Conservation (phyloP, 2,888 invertebrate genomes). For the Oasisia sp. region DNA sequence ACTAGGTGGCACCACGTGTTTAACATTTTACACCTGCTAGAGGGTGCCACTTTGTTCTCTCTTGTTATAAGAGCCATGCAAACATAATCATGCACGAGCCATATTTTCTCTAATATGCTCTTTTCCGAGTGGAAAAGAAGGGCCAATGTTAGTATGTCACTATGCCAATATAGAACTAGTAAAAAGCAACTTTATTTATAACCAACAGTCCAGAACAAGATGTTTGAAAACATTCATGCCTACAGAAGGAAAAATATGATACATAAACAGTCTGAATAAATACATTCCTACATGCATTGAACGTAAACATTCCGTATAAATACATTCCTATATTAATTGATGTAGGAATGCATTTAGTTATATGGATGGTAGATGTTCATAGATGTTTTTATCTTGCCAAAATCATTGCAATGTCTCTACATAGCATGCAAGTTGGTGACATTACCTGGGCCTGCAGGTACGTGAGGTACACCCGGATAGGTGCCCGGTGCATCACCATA, state of each 20-base stretch:
- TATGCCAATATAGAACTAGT: not conserved
- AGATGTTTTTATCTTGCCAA: not conserved
- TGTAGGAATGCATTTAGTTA: no score
- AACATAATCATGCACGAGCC: not conserved
- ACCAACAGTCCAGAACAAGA: no score
- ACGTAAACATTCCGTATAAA: no score
- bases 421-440: not conserved
- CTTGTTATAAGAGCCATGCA: not conserved
- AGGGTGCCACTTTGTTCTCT: not conserved
- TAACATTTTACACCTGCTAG: not conserved
- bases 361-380: no score
- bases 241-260: no score
- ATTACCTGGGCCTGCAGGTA: not conserved
- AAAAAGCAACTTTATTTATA: not conserved
- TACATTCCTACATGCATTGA: not conserved
- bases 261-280: not conserved
- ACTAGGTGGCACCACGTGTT: not conserved
- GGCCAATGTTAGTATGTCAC: not conserved
- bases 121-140: not conserved
- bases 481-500: not conserved
- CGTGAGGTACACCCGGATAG: not conserved
- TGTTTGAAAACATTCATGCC: no score
- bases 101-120: not conserved
- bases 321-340: no score
- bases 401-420: not conserved